Evolutionary conservation across 2,797 vertebrate genomes (phyloP).

Genomic region (Anguilla pacifica): DNA sequence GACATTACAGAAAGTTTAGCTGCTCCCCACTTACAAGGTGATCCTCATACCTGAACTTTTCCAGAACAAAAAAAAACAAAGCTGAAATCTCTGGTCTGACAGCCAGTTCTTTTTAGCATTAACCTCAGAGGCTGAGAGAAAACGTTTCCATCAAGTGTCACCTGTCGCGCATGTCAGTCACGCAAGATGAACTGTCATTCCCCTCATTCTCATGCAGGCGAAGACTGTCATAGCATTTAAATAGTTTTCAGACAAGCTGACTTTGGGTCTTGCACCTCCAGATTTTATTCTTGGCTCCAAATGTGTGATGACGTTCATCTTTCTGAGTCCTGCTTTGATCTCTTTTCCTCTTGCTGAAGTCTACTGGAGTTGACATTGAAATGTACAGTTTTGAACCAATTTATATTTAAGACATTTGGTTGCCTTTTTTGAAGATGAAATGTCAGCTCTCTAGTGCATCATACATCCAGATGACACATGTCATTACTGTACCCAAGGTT

Average conservation of each 20-base stretch:
- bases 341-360: not conserved
- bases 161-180: not conserved
- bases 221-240: not conserved
- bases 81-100: not conserved
- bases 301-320: not conserved
- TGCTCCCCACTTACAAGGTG: not conserved
- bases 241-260: slow-evolving; percentile 10
- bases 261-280: not conserved
- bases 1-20: not conserved
- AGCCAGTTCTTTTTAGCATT: slow-evolving; percentile 14
- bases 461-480: not conserved
- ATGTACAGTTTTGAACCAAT: not conserved
- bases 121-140: slow-evolving; percentile 12
- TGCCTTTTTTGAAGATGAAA: not conserved
- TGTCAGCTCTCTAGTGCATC: not conserved
- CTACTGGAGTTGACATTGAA: not conserved
- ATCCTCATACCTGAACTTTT: not conserved
- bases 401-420: not conserved
- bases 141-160: slow-evolving; percentile 15
- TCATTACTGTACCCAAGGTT: not conserved
- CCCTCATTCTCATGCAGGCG: slow-evolving; percentile 7
- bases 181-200: not conserved
- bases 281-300: slow-evolving; percentile 13
- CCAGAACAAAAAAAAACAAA: not conserved
- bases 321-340: not conserved